Evolutionary conservation across 2,797 vertebrate species (phyloP).

Genomic region (Pempheris klunzingeri): DNA sequence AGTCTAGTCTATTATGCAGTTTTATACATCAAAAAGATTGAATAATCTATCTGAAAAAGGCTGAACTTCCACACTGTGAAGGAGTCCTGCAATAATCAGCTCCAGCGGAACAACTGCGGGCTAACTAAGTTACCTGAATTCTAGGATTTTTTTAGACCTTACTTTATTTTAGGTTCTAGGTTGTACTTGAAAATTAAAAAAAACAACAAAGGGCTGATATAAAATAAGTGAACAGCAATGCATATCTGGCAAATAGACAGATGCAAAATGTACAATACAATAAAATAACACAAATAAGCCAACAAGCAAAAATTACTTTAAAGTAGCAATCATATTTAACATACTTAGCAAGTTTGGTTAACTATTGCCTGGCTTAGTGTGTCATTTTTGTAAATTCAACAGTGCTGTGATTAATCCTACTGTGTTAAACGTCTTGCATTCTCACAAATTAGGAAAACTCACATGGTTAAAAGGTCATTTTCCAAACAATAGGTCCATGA

Average conservation of each 20-base stretch:
- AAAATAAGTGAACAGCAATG: background rate
- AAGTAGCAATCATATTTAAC: background rate
- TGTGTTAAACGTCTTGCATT: background rate
- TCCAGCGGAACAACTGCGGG: background rate
- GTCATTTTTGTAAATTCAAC: too few species aligned
- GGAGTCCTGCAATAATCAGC: background rate
- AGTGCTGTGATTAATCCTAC: background rate
- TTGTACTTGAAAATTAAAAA: too few species aligned
- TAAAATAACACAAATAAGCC: background rate
- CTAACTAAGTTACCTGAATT: background rate
- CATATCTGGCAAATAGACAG: background rate
- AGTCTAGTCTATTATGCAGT: background rate
- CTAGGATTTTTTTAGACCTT: too few species aligned
- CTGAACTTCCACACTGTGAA: background rate
- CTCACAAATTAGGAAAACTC: background rate
- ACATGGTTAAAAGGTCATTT: too few species aligned
- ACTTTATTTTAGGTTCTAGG: too few species aligned
- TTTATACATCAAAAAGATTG: constrained; percentile 3
- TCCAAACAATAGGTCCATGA: too few species aligned
- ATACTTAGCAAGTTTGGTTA: background rate
- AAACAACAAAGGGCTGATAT: background rate
- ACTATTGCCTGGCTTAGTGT: too few species aligned
- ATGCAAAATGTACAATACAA: background rate
- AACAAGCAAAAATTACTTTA: background rate
- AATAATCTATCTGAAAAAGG: background rate